A percentile compares a stretch with the other conserved stretches of the same genome.
These are phyloP conservation scores for Cynoglossus semilaevis DNA, from an alignment of 2,113 vertebrate genomes.

Conservation along the genomic window DNA sequence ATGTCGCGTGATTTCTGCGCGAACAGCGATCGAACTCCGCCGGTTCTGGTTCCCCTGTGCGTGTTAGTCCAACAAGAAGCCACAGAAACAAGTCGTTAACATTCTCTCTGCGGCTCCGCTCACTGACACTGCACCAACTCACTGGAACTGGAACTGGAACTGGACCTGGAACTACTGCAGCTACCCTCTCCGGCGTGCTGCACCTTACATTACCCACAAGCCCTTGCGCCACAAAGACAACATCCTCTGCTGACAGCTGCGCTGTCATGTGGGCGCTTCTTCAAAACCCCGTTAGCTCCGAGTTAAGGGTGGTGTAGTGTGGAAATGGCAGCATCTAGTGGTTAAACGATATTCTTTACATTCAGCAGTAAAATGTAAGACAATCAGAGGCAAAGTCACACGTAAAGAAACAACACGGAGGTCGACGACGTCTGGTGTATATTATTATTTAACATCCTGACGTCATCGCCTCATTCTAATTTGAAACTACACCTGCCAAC, in stretches of 20 bases:
- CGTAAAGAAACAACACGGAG: background rate
- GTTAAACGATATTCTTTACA: too few species aligned
- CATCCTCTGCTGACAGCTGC: conserved; percentile 35
- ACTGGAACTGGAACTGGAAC: too few species aligned
- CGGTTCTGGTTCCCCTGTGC: conserved; percentile 3
- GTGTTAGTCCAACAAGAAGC: conserved; percentile 5
- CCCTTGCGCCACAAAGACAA: conserved; percentile 48
- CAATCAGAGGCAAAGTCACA: too few species aligned
- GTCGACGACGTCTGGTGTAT: too few species aligned
- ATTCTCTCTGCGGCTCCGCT: conserved; percentile 22
- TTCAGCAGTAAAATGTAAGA: too few species aligned
- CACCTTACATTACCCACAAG: conserved; percentile 74
- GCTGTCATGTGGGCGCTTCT: background rate
- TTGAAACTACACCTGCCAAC: too few species aligned
- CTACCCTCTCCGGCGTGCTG: conserved; percentile 62
- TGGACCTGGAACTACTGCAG: conserved; percentile 40
- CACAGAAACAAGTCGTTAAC: conserved; percentile 17
- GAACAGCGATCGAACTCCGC: background rate
- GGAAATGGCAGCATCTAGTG: too few species aligned
- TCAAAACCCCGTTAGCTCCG: too few species aligned
- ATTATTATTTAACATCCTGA: too few species aligned
- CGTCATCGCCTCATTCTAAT: too few species aligned
- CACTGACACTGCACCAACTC: conserved; percentile 14
- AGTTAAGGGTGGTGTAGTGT: too few species aligned
- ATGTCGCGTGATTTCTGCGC: conserved; percentile 31